Evolutionary conservation across 64 coral and sea anemone genomes (phyloP).

Genomic region (Anthopleura sola): DNA sequence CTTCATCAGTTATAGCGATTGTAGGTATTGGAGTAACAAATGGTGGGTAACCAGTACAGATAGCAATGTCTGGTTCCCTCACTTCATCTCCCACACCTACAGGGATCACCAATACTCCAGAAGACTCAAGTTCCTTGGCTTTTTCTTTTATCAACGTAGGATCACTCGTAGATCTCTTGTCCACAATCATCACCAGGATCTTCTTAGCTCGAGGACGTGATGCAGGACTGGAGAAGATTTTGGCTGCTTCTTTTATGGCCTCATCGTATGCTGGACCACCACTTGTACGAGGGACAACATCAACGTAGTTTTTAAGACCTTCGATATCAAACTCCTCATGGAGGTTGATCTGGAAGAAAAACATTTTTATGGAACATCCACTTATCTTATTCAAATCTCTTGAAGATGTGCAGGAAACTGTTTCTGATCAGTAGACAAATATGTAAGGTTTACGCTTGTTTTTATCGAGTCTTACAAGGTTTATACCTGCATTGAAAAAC

Average conservation of each 20-base stretch:
- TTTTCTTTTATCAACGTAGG: background rate
- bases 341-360: background rate
- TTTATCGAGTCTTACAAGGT: too few species aligned
- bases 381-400: background rate
- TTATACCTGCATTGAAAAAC: too few species aligned
- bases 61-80: slow-evolving; percentile 9
- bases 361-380: background rate
- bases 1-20: background rate
- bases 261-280: slow-evolving; percentile 55
- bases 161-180: slow-evolving; percentile 29
- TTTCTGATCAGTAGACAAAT: too few species aligned
- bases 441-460: too few species aligned
- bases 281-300: background rate
- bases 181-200: slow-evolving; percentile 42
- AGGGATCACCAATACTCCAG: background rate
- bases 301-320: background rate
- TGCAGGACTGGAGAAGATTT: slow-evolving; percentile 1
- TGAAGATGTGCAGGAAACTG: too few species aligned
- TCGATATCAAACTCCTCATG: background rate
- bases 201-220: slow-evolving; percentile 62
- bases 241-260: slow-evolving; percentile 45
- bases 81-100: slow-evolving; percentile 11
- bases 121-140: background rate
- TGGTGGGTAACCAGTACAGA: background rate
- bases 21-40: background rate